phyloP scores from a whole-genome alignment of 2,113 vertebrate genomes.

The Myotis lucifugus region DNA sequence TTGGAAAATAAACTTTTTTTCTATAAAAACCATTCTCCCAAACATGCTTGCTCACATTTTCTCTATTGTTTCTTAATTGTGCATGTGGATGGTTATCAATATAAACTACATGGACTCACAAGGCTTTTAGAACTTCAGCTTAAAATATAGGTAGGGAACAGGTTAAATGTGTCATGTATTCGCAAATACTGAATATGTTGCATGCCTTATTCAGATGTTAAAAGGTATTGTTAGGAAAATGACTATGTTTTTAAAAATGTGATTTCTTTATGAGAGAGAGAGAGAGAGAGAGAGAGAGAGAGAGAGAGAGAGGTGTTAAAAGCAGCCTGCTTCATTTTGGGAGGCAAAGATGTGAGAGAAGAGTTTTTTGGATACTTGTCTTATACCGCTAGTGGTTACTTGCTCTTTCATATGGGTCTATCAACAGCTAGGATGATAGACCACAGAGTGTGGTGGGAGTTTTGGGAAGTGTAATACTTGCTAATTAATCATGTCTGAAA shows the following conservation, averaged over 20 bases:
- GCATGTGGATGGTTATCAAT: conserved; percentile 62
- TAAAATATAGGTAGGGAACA: conserved; percentile 55
- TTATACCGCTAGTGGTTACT: conserved; percentile 69
- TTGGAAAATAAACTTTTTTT: conserved; percentile 63
- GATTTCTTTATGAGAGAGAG: not conserved
- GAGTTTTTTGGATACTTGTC: conserved; percentile 72
- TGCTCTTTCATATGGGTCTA: conserved; percentile 70
- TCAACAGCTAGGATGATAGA: conserved; percentile 76
- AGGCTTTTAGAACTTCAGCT: conserved; percentile 59
- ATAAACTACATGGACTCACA: conserved; percentile 33
- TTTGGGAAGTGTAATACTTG: conserved; percentile 84
- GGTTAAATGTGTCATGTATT: conserved; percentile 42
- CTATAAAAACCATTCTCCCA: conserved; percentile 57
- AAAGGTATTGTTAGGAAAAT: conserved; percentile 50
- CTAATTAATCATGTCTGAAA: conserved; percentile 85
- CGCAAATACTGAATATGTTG: conserved; percentile 33
- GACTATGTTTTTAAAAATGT: not conserved
- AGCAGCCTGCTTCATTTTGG: conserved; percentile 65
- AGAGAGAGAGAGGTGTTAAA: not conserved
- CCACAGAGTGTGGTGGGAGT: conserved; percentile 79
- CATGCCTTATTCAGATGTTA: conserved; percentile 53
- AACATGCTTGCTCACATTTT: conserved; percentile 63
- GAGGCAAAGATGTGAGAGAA: conserved; percentile 59
- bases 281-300: not conserved
- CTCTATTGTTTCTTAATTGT: conserved; percentile 67